phyloP scores from a whole-genome alignment of 1,140 invertebrate genomes.

The Eupristina koningsbergeri region DNA sequence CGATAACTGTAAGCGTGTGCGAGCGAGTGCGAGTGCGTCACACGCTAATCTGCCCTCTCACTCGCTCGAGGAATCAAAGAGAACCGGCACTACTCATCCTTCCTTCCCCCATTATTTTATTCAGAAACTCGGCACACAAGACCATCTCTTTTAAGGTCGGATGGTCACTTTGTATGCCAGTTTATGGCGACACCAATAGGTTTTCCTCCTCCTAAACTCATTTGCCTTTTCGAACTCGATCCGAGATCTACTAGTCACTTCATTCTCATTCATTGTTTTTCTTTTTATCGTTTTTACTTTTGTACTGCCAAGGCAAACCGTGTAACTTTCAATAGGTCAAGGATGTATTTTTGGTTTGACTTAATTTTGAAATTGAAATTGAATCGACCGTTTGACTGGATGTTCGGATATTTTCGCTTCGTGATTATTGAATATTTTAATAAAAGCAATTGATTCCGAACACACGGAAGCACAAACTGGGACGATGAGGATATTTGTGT shows the following conservation, averaged over 20 bases:
- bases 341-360: neutral
- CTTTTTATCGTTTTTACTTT: neutral
- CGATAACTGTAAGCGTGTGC: neutral
- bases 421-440: neutral
- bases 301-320: neutral
- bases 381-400: neutral
- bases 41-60: neutral
- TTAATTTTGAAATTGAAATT: constrained; percentile 10
- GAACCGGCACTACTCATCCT: neutral
- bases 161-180: constrained; percentile 3
- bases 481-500: neutral
- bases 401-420: neutral
- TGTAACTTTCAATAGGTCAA: neutral
- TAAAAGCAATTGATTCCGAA: neutral
- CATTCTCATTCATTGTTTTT: neutral
- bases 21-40: constrained; percentile 6
- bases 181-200: too few species aligned
- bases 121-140: too few species aligned
- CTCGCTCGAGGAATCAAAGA: constrained; percentile 35
- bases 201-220: too few species aligned
- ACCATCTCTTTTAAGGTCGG: too few species aligned
- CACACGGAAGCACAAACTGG: neutral
- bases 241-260: too few species aligned
- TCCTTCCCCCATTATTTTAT: too few species aligned
- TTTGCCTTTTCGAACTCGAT: too few species aligned